Conservation (phyloP, 1,140 invertebrate species). For the Macrobrachium nipponense region DNA sequence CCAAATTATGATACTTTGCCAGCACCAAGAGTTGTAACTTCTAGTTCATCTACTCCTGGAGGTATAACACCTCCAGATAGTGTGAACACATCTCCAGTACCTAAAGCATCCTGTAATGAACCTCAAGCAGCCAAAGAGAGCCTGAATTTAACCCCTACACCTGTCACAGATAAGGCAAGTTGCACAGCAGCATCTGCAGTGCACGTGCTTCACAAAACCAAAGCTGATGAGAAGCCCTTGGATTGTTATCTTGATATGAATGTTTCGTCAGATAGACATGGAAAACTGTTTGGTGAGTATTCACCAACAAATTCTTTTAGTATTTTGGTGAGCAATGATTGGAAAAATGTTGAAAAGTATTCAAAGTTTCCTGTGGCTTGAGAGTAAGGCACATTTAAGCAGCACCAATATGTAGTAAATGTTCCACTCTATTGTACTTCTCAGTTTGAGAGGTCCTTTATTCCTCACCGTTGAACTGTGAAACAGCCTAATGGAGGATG, state of each 20-base stretch:
- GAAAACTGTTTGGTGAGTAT: slow-evolving; percentile 9
- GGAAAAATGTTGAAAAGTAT: too few species aligned
- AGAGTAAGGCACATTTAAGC: too few species aligned
- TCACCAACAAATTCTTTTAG: neutral
- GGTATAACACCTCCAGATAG: neutral
- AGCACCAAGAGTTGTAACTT: slow-evolving; percentile 17
- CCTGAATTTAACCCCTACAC: too few species aligned
- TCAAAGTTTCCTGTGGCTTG: too few species aligned
- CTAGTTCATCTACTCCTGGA: neutral
- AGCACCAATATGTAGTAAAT: too few species aligned
- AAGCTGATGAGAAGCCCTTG: neutral
- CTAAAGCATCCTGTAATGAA: neutral
- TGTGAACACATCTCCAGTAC: neutral
- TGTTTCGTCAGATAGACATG: neutral
- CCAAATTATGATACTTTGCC: slow-evolving; percentile 23
- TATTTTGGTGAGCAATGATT: too few species aligned
- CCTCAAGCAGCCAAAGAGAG: too few species aligned
- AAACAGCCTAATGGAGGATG: too few species aligned
- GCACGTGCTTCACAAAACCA: neutral
- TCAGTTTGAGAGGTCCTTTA: too few species aligned
- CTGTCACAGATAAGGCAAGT: too few species aligned
- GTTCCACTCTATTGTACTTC: too few species aligned
- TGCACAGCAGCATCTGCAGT: neutral
- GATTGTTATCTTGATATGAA: slow-evolving; percentile 40
- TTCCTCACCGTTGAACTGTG: too few species aligned